Base-by-base conservation (phyloP, 2,888 invertebrate genomes). In the Labia minor region DNA sequence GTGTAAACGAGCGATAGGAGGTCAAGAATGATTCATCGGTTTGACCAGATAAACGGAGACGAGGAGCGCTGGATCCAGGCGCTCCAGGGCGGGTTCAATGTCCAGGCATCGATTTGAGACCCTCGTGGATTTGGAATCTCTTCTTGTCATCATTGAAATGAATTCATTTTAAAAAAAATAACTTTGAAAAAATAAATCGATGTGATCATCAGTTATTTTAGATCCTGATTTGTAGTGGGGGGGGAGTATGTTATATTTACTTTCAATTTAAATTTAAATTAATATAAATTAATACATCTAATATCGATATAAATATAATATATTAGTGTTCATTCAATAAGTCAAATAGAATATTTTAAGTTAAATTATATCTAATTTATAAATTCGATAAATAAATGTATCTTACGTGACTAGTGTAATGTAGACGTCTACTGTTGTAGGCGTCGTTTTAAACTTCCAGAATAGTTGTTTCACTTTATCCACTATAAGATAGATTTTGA, bases 91-190 rank as follows among this genome's bases (percentile, higher is more conserved):
- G 49, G 49, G 49, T 49, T 49, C 49, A 49, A 49, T 49, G 49
- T 49, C 49, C 49, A 49, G 49, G 49, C 49, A 49, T 49, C 49
- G 49, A 49, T 49, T n/a, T 49, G 49, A 14, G n/a, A 49, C 16
- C 49, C 49, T 49, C 49, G 49, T 49, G 49, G 49, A n/a, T n/a
- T 14, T 10, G 49, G n/a, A 8, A 26, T 26, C 26, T 8, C 26
- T 26, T 26, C 16, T 49, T 49, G 16, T 49, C 16, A 49, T 49
- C 49, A 14, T 14, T 14, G 16, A 4, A 16, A 49, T 33, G 6
- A 6, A 33, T 33, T 49, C 16, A 49, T 33, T 8, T 33, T 33
- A 11, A n/a, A n/a, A 8, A 14, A 49, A n/a, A 4, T 49, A 49
- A 49, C 2, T 49, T 49, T 4, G 26, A 26, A 26, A 26, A 26